Percentiles rank a stretch among this genome's conserved stretches.
Conservation (phyloP, 2,797 vertebrate species). For the Phoxinus dragarum region DNA sequence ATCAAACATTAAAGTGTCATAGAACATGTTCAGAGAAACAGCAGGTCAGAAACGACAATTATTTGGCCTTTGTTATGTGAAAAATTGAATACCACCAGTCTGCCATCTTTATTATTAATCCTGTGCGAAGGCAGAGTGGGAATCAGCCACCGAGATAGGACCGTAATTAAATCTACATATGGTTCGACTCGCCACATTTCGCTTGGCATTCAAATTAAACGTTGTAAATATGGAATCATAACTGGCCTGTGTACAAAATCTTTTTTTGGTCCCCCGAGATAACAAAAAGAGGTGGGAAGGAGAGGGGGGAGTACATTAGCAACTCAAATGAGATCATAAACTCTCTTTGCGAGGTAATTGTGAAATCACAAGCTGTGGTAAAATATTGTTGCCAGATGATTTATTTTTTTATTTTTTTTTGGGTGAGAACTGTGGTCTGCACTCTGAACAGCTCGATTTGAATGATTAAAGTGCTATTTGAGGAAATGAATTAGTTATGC, state of each 20-base stretch:
- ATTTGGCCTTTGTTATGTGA: conserved; percentile 60
- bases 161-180: conserved; percentile 76
- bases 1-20: conserved; percentile 4
- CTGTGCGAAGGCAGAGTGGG: conserved; percentile 53
- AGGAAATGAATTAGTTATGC: conserved; percentile 73
- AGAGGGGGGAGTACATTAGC: conserved; percentile 71
- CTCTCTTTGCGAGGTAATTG: conserved; percentile 67
- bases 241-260: conserved; percentile 64
- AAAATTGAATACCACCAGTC: conserved; percentile 59
- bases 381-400: conserved; percentile 69
- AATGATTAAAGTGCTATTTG: conserved; percentile 74
- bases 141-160: conserved; percentile 68
- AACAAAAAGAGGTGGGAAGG: conserved; percentile 67
- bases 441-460: conserved; percentile 65
- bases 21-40: not conserved
- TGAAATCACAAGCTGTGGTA: conserved; percentile 74
- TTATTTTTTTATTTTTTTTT: conserved; percentile 10
- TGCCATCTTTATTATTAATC: conserved; percentile 68
- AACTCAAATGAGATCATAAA: conserved; percentile 77
- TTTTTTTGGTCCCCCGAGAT: conserved; percentile 62
- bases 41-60: conserved; percentile 44
- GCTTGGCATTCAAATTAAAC: conserved; percentile 66
- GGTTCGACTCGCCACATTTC: conserved; percentile 62
- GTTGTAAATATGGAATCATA: conserved; percentile 73
- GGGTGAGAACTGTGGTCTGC: conserved; percentile 40